A percentile compares a stretch with the other conserved stretches of the same genome.
Conservation (phyloP, 2,888 invertebrate genomes). For the Plagodis pulveraria region DNA sequence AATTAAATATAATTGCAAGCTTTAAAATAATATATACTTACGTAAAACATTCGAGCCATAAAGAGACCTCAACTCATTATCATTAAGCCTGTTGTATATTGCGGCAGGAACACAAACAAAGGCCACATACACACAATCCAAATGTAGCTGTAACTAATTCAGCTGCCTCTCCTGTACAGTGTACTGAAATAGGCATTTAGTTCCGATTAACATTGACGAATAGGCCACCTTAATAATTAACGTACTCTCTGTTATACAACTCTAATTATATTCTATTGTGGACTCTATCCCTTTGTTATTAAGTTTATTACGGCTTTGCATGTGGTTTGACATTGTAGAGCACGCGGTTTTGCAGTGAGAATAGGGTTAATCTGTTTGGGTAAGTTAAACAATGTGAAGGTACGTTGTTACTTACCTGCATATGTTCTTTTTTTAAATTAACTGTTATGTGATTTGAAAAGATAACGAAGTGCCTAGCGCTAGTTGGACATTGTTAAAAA, state of each 20-base stretch:
- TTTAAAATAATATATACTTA: slow-evolving; percentile 3
- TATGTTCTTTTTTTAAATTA: no score
- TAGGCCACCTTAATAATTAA: slow-evolving; percentile 50
- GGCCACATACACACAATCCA: slow-evolving; percentile 22
- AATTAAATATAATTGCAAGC: neutral
- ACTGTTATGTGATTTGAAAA: no score
- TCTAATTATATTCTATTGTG: slow-evolving; percentile 8
- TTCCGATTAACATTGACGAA: slow-evolving; percentile 52
- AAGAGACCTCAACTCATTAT: slow-evolving; percentile 7
- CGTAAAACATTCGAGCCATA: slow-evolving; percentile 10
- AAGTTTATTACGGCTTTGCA: slow-evolving; percentile 21
- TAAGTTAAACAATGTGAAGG: slow-evolving; percentile 35
- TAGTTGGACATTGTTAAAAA: no score
- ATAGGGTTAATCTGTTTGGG: slow-evolving; percentile 52
- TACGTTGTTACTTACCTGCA: neutral
- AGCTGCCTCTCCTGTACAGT: slow-evolving; percentile 17
- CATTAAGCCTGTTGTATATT: slow-evolving; percentile 8
- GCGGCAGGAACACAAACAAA: slow-evolving; percentile 17
- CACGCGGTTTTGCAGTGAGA: slow-evolving; percentile 42
- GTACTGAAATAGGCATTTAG: slow-evolving; percentile 44
- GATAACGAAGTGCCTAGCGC: no score
- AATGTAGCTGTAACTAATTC: slow-evolving; percentile 24
- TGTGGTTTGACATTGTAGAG: slow-evolving; percentile 25
- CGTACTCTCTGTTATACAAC: slow-evolving; percentile 30
- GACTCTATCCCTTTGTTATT: slow-evolving; percentile 21